Conservation (phyloP, 2,113 vertebrate species). For the Tyrannus savana region DNA sequence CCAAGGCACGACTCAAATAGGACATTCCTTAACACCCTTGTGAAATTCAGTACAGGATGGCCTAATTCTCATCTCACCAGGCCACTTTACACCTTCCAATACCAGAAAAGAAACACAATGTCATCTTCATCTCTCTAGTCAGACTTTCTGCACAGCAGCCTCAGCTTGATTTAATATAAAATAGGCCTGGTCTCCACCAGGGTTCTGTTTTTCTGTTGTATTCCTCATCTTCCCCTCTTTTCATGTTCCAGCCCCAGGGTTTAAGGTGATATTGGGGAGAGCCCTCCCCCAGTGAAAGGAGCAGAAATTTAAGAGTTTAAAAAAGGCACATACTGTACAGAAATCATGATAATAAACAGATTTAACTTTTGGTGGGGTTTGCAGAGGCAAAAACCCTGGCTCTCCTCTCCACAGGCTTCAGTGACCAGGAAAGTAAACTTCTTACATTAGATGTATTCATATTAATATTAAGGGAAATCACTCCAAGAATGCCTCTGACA, state of each 20-base stretch:
- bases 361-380: background rate
- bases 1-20: background rate
- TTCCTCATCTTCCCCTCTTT: background rate
- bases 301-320: background rate
- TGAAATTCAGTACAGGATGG: background rate
- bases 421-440: background rate
- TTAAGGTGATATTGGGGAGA: fast-evolving
- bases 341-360: background rate
- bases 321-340: background rate
- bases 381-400: conserved; percentile 1
- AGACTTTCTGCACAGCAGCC: background rate
- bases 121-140: background rate
- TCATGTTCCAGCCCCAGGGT: background rate
- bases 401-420: background rate
- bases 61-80: background rate
- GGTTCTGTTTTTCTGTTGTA: fast-evolving
- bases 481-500: background rate
- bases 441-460: background rate
- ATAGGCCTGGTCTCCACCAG: background rate
- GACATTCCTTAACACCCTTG: background rate
- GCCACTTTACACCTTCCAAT: background rate
- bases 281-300: background rate
- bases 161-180: background rate
- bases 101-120: background rate
- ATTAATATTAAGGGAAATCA: background rate